Evolutionary conservation across 2,888 invertebrate species (phyloP).

Genomic region (Eupithecia subfuscata): DNA sequence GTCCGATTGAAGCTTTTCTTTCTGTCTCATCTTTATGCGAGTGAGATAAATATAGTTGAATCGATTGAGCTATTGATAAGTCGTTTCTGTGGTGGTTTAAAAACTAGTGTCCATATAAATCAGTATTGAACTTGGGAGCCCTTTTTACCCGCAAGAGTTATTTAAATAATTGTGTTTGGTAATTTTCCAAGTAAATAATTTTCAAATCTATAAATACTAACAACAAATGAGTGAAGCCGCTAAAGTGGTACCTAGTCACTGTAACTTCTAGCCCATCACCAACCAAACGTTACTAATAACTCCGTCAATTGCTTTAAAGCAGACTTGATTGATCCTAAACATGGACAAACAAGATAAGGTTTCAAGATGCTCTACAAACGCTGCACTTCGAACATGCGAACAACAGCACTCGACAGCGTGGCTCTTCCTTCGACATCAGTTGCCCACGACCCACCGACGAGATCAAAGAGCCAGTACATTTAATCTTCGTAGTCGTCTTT

Average conservation of each 20-base stretch:
- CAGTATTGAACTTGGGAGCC: background rate
- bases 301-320: constrained; percentile 4
- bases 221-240: background rate
- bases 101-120: constrained; percentile 2
- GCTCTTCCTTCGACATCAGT: constrained; percentile 31
- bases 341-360: constrained; percentile 20
- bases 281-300: background rate
- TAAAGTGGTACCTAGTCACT: background rate
- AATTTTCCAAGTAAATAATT: background rate
- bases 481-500: constrained; percentile 4
- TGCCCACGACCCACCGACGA: constrained; percentile 35
- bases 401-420: constrained; percentile 36
- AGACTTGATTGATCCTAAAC: constrained; percentile 15
- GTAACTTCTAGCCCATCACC: background rate
- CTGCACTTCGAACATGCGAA: constrained; percentile 23
- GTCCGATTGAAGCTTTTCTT: constrained; percentile 14
- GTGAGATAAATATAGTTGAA: constrained; percentile 8
- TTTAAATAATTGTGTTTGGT: background rate
- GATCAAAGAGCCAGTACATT: constrained; percentile 17
- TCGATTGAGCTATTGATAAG: background rate
- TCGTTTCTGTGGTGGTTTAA: background rate
- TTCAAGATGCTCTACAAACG: constrained; percentile 23
- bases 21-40: constrained; percentile 14
- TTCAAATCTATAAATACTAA: background rate
- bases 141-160: background rate